Percentiles rank a stretch among this genome's conserved stretches.
These are phyloP conservation scores for Dysidea cf. avara DNA, from an alignment of 37 sponge, comb jelly and placozoan species.

Conservation along the genomic window DNA sequence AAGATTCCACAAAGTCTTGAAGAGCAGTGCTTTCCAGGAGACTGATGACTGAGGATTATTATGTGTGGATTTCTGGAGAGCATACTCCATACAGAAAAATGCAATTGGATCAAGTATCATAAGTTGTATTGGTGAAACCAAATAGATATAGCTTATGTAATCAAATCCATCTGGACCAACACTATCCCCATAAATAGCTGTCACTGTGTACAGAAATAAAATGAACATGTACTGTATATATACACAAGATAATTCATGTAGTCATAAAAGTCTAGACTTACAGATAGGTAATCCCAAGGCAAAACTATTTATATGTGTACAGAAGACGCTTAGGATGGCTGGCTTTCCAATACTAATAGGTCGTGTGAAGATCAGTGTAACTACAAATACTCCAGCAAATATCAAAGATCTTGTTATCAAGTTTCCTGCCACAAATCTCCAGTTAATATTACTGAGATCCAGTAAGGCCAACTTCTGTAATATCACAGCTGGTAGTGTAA, in stretches of 20 bases:
- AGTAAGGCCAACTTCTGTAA: conserved; percentile 60
- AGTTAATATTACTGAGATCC: conserved; percentile 39
- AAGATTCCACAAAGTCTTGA: conserved; percentile 36
- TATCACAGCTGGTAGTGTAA: conserved; percentile 63
- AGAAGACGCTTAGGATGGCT: conserved; percentile 62
- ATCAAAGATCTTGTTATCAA: conserved; percentile 51
- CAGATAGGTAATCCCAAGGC: conserved; percentile 74
- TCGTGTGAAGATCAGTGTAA: conserved; percentile 37
- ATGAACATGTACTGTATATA: not conserved
- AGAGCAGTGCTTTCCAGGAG: too few species aligned
- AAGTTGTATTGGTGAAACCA: conserved; percentile 66
- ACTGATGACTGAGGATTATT: too few species aligned
- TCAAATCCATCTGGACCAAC: conserved; percentile 13
- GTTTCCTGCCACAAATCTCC: conserved; percentile 58
- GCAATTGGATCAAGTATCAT: conserved; percentile 67
- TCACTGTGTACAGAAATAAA: conserved; percentile 3
- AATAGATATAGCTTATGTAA: conserved; percentile 71
- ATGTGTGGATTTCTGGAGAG: too few species aligned
- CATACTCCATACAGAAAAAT: too few species aligned
- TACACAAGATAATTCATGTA: not conserved
- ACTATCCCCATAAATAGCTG: conserved; percentile 17
- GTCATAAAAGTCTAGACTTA: conserved; percentile 15
- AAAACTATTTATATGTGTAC: conserved; percentile 69
- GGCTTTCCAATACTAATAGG: conserved; percentile 44
- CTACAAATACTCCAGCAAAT: conserved; percentile 31